Evolutionary conservation across 2,797 vertebrate genomes (phyloP).

Genomic region (Myioborus melanocephalus): DNA sequence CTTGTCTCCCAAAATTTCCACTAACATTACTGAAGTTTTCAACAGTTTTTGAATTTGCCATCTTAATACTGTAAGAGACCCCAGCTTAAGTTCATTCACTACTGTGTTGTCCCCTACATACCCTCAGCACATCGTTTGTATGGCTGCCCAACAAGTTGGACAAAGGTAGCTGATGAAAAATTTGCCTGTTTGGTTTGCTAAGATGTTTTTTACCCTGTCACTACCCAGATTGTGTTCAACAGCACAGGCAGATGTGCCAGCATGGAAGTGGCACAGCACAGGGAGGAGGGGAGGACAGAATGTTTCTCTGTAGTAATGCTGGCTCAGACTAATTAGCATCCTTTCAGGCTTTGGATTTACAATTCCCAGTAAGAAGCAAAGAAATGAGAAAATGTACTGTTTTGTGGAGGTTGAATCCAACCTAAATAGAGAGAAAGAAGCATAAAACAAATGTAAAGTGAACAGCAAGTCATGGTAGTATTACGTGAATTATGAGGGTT

Average conservation of each 20-base stretch:
- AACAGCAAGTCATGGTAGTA: not conserved
- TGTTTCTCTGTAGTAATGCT: not conserved
- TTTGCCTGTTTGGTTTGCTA: not conserved
- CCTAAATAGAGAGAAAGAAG: not conserved
- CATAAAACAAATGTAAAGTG: not conserved
- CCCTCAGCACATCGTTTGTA: not conserved
- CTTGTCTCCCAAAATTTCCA: not conserved
- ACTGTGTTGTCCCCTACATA: fast-evolving
- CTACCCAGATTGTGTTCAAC: not conserved
- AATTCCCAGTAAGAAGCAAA: not conserved
- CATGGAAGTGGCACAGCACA: not conserved
- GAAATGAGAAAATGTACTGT: not conserved
- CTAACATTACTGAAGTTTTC: not conserved
- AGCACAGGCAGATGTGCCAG: not conserved
- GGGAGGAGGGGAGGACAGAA: not conserved
- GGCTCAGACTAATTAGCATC: not conserved
- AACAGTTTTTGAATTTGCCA: not conserved
- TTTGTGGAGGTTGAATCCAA: not conserved
- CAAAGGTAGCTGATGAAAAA: not conserved
- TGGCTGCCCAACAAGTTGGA: not conserved
- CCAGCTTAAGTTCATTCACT: not conserved
- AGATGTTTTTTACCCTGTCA: fast-evolving
- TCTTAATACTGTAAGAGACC: not conserved
- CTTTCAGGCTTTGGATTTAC: not conserved
- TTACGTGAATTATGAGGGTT: fast-evolving